A percentile compares a stretch with the other conserved stretches of the same genome.
These are phyloP conservation scores for Hirtodrosophila alboralis DNA, from an alignment of 2,888 invertebrate species.

Conservation along the genomic window DNA sequence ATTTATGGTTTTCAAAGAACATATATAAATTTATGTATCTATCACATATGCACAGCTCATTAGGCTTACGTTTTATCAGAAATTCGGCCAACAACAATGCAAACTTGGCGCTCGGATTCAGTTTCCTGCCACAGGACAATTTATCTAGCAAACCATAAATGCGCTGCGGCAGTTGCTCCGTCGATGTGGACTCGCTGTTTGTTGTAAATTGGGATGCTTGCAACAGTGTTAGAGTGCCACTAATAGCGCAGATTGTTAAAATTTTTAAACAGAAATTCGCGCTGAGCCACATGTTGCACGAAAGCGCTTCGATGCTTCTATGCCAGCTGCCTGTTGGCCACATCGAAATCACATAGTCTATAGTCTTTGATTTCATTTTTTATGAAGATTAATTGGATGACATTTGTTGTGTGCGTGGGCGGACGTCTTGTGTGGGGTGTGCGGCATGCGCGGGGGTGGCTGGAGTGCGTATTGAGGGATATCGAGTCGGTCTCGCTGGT, in stretches of 20 bases:
- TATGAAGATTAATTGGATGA: slow-evolving; percentile 77
- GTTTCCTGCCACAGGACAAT: slow-evolving; percentile 54
- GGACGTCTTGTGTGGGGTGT: not conserved
- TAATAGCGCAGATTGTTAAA: slow-evolving; percentile 40
- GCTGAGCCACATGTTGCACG: slow-evolving; percentile 65
- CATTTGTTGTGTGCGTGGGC: slow-evolving; percentile 63
- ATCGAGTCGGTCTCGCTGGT: slow-evolving; percentile 50
- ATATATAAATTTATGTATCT: slow-evolving; percentile 30
- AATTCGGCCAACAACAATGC: slow-evolving; percentile 71
- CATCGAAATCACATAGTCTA: slow-evolving; percentile 64
- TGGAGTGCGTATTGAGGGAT: slow-evolving; percentile 18
- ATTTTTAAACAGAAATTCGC: slow-evolving; percentile 52
- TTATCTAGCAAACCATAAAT: slow-evolving; percentile 60
- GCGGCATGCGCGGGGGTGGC: slow-evolving; percentile 5
- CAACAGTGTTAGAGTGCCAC: slow-evolving; percentile 12
- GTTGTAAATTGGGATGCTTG: slow-evolving; percentile 11
- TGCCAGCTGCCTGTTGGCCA: slow-evolving; percentile 22
- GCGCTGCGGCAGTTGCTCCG: slow-evolving; percentile 55
- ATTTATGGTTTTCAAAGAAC: slow-evolving; percentile 28
- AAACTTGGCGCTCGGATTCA: slow-evolving; percentile 72
- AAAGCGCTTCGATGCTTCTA: slow-evolving; percentile 48
- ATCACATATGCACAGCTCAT: slow-evolving; percentile 60
- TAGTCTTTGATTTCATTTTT: slow-evolving; percentile 69
- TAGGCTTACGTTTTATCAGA: slow-evolving; percentile 80
- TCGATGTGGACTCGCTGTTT: slow-evolving; percentile 15